Base-by-base conservation (phyloP, 1,140 invertebrate species). In the Cryptotermes secundus region DNA sequence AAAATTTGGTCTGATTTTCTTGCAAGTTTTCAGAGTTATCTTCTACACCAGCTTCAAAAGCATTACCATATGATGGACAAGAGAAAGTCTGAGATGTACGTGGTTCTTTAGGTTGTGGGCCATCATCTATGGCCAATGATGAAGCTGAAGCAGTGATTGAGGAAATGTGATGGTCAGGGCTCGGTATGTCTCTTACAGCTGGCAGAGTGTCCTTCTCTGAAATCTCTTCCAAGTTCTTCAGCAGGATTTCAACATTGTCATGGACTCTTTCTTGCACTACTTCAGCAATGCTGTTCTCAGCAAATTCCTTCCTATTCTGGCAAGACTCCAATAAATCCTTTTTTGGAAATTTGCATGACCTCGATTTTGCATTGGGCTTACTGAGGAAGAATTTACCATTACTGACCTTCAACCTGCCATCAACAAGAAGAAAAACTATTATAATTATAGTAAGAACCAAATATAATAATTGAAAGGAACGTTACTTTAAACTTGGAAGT, bases 41-140 rank as follows among this genome's bases (percentile, higher is more conserved):
- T 31, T 72, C 59, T 72, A 2, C 22, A 19, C 45, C 22, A 19
- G 45, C 45, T 49, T 3, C 45, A 49, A 22, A 49, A 49, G 45
- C n/a, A 72, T 14, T 72, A 1, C n/a, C 59, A 72, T 31, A 6
- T 7, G 59, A 72, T n/a, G 59, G 26, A 31, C 9, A 31, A n/a
- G 59, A 31, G 3, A 31, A 72, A 31, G 45, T 49, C 45, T 22
- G 45, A 22, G 45, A 16, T 49, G 45, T 49, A 3, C 22, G 45
- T 22, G 19, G 14, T 19, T 19, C 16, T 22, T 49, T 0, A 49
- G 14, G 45, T 19, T 3, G 26, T 72, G n/a, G 36, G 31, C 10
- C 38, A 82, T 82, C 81, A 82, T 82, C 14, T 45, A 82, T 45
- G n/a, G 38, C 81, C 38, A 82, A 38, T n/a, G 81, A 82, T 2